Base-by-base conservation (phyloP, 2,888 invertebrate genomes). In the Mesoligia furuncula region DNA sequence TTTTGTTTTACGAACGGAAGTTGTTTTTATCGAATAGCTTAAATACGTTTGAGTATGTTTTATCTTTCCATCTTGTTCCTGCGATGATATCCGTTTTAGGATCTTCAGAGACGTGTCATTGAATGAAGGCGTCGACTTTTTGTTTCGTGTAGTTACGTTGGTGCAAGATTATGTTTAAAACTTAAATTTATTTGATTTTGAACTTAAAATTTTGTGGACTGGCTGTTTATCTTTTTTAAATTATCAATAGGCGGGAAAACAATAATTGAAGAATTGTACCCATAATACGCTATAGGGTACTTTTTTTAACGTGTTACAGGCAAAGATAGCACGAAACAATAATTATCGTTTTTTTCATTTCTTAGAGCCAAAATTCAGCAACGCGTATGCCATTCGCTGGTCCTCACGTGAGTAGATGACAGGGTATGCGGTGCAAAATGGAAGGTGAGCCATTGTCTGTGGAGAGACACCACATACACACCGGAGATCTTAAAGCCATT, bases 1-100 rank as follows among this genome's bases (percentile, higher is more conserved):
- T 81, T 87, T 89, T 87, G 89, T 89, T 87, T 85, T 31, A 48
- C 13, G 57, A 85, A 73, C 83, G 83, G 89, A 89, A 87, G 83
- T 77, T 85, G 77, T 81, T 77, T 59, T 71, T 70, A 71, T 66
- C 42, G 72, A 78, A 77, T 72, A 62, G 27, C 54, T 61, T 48
- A 77, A 67, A 69, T 68, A 77, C 67, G 65, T 77, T 31, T 68
- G 39, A 54, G 15, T 79, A 11, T 62, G 51, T 73, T 42, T 76
- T 86, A 88, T 77, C 71, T 45, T 61, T 73, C 15, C 7, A 79
- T 83, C 79, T 85, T 76, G 67, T 81, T 87, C 79, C 76, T 87
- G 73, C 36, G 73, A 70, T 79, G 48, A 0, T 87, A 87, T 89
- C 87, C 66, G 9, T 70, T 69, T 61, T 66, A 74, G 61, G 36